Evolutionary conservation across 1,140 invertebrate species (phyloP).

Genomic region (Dryas iulia): DNA sequence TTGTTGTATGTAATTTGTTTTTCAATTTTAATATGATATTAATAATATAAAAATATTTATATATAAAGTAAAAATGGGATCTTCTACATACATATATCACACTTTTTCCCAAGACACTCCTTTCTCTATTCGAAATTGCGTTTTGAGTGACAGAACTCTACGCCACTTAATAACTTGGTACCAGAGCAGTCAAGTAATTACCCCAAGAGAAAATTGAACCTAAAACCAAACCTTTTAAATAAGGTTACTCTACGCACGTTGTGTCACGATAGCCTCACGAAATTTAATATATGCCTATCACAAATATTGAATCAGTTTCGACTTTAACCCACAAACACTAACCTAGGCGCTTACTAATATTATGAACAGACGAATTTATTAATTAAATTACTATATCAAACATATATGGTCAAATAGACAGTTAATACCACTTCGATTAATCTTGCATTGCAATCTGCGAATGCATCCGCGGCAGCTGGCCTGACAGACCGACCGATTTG

Average conservation of each 20-base stretch:
- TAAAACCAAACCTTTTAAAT: too few relatives aligned
- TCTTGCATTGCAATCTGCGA: slow-evolving; percentile 66
- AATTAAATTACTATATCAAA: not conserved
- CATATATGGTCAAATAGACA: slow-evolving; percentile 13
- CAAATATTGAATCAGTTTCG: too few relatives aligned
- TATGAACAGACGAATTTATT: not conserved
- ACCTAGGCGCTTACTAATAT: not conserved
- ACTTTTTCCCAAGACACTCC: too few relatives aligned
- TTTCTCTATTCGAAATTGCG: too few relatives aligned
- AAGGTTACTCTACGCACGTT: too few relatives aligned
- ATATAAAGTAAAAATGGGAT: too few relatives aligned
- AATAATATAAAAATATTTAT: too few relatives aligned
- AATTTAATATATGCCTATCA: too few relatives aligned
- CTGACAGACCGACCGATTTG: slow-evolving; percentile 66
- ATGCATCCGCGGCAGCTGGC: slow-evolving; percentile 59
- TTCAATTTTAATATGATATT: too few relatives aligned
- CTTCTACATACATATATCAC: too few relatives aligned
- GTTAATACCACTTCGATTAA: slow-evolving; percentile 44
- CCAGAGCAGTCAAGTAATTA: not conserved
- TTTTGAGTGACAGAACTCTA: not conserved
- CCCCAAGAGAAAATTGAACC: not conserved
- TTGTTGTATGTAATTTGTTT: not conserved
- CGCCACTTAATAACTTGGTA: not conserved
- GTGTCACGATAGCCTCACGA: too few relatives aligned
- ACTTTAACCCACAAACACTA: too few relatives aligned